These are phyloP conservation scores for Zaprionus taronus DNA, from an alignment of 1,140 invertebrate species.

Conservation along the genomic window DNA sequence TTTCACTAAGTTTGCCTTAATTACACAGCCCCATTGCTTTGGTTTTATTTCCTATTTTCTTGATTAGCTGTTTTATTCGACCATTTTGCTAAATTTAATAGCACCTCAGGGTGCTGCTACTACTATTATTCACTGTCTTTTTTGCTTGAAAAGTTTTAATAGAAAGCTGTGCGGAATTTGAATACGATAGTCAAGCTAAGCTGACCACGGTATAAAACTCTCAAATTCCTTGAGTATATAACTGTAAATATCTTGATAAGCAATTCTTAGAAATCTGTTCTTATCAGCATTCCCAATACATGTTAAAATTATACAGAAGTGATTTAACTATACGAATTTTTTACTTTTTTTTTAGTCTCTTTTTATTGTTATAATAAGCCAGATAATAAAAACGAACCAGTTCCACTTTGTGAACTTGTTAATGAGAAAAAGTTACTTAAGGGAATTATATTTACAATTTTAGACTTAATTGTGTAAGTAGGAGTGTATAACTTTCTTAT, in stretches of 20 bases:
- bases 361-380: neutral
- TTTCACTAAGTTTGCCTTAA: conserved; percentile 36
- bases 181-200: conserved; percentile 1
- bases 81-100: conserved; percentile 16
- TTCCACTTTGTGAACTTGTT: neutral
- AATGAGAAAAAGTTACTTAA: neutral
- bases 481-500: neutral
- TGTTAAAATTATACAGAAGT: neutral
- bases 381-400: neutral
- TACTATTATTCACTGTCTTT: conserved; percentile 3
- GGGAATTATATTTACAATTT: neutral
- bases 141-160: conserved; percentile 27
- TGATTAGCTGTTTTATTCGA: conserved; percentile 1
- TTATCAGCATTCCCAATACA: neutral
- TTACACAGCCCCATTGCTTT: conserved; percentile 9
- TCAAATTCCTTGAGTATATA: neutral
- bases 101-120: neutral
- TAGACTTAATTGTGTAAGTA: neutral
- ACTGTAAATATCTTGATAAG: neutral
- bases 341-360: neutral
- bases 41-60: conserved; percentile 15
- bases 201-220: neutral
- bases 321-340: neutral
- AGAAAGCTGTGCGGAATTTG: conserved; percentile 2
- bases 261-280: neutral